Evolutionary conservation across 1,140 invertebrate genomes (phyloP).

Genomic region (Mycetomoellerius zeteki): DNA sequence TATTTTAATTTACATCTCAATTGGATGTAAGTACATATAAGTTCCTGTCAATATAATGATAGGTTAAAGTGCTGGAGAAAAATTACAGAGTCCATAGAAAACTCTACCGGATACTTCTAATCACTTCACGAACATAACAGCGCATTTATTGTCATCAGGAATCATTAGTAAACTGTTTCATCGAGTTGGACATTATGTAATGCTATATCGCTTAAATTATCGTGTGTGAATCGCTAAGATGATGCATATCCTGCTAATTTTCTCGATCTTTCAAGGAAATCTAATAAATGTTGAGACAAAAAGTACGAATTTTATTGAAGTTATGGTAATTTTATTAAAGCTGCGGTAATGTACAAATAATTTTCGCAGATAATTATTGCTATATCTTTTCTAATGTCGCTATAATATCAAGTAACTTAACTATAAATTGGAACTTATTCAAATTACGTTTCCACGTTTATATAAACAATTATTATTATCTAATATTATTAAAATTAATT

Average conservation of each 20-base stretch:
- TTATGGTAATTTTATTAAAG: neutral
- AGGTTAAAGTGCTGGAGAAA: conserved; percentile 15
- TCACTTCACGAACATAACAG: neutral
- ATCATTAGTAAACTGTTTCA: conserved; percentile 50
- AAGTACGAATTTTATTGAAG: neutral
- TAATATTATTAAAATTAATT: too few relatives aligned
- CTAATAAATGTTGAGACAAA: neutral
- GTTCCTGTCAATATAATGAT: conserved; percentile 13
- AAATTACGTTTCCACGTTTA: neutral
- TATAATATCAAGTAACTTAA: neutral
- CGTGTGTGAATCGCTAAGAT: conserved; percentile 18
- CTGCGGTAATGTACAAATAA: neutral
- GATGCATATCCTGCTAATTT: conserved; percentile 50
- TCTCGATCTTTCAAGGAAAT: neutral
- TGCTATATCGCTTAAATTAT: conserved; percentile 10
- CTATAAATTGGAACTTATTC: neutral
- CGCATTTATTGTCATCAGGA: conserved; percentile 35
- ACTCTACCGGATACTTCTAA: conserved; percentile 32
- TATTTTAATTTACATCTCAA: conserved; percentile 28
- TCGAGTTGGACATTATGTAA: conserved; percentile 31
- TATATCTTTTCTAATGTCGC: neutral
- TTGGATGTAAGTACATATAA: neutral
- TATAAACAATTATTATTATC: neutral
- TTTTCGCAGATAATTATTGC: neutral
- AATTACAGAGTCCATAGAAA: neutral